Evolutionary conservation across 2,797 vertebrate species (phyloP).

Genomic region (Pitangus sulphuratus): DNA sequence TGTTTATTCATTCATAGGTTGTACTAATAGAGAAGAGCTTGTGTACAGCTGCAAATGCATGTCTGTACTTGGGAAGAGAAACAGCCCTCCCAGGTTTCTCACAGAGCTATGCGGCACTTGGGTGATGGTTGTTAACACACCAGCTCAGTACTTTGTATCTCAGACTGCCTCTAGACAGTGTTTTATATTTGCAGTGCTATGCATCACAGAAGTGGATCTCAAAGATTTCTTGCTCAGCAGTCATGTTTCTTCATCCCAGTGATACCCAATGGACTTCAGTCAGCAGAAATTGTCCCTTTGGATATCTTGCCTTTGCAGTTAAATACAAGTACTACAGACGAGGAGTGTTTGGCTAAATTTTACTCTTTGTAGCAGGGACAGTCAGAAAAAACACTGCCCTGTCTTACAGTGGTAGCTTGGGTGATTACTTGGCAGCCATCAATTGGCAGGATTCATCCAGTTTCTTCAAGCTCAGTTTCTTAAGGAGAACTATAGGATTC

Average conservation of each 20-base stretch:
- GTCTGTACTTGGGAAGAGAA: background rate
- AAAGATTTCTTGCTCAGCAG: background rate
- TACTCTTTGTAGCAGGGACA: background rate
- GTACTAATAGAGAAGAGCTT: background rate
- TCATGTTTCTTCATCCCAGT: background rate
- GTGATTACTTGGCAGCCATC: background rate
- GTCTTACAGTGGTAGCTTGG: background rate
- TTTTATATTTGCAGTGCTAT: background rate
- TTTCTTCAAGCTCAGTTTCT: background rate
- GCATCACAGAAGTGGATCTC: background rate
- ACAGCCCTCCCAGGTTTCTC: background rate
- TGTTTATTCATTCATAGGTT: conserved; percentile 51
- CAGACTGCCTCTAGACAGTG: background rate
- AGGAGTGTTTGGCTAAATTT: background rate
- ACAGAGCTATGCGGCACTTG: background rate
- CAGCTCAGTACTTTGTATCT: background rate
- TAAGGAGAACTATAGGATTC: background rate
- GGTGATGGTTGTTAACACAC: background rate
- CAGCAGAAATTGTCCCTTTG: background rate
- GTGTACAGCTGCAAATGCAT: background rate
- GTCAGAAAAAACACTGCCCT: background rate
- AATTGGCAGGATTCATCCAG: background rate
- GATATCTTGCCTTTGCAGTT: background rate
- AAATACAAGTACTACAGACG: background rate
- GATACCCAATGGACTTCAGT: background rate